Conservation (phyloP, 2,888 invertebrate species). For the Lobophora halterata region DNA sequence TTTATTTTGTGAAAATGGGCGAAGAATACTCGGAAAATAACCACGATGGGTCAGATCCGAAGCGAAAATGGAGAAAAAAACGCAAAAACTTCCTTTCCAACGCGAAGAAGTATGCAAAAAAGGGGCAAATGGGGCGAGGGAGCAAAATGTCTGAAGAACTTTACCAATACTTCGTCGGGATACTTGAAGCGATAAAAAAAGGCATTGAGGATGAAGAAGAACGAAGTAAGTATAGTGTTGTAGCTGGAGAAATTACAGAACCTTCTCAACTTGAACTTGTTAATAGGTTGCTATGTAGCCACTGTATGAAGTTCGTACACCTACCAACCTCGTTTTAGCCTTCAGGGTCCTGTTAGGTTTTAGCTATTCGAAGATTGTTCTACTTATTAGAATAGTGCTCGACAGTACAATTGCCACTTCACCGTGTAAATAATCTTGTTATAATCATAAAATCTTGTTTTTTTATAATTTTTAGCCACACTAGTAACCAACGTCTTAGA, state of each 20-base stretch:
- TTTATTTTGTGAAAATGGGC: constrained; percentile 43
- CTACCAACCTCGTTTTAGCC: no score
- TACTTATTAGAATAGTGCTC: no score
- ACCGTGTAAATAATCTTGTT: no score
- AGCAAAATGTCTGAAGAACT: constrained; percentile 85
- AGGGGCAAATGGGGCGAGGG: constrained; percentile 86
- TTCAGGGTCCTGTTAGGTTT: no score
- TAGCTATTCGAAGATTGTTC: no score
- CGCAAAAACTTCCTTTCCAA: constrained; percentile 85
- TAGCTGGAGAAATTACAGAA: background rate
- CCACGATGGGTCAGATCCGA: constrained; percentile 35
- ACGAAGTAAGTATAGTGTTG: constrained; percentile 85
- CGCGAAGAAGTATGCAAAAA: constrained; percentile 88
- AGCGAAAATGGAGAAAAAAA: constrained; percentile 80
- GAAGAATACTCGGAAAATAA: constrained; percentile 45
- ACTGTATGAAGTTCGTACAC: no score
- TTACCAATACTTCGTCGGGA: constrained; percentile 88
- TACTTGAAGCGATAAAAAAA: constrained; percentile 85
- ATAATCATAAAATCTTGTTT: no score
- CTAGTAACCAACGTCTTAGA: constrained; percentile 89
- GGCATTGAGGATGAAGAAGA: constrained; percentile 86
- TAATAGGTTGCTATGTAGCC: no score
- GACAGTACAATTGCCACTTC: no score
- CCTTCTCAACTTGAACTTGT: no score
- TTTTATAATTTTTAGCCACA: constrained; percentile 69